Conservation (phyloP, 1,140 invertebrate species). For the Tribolium castaneum region DNA sequence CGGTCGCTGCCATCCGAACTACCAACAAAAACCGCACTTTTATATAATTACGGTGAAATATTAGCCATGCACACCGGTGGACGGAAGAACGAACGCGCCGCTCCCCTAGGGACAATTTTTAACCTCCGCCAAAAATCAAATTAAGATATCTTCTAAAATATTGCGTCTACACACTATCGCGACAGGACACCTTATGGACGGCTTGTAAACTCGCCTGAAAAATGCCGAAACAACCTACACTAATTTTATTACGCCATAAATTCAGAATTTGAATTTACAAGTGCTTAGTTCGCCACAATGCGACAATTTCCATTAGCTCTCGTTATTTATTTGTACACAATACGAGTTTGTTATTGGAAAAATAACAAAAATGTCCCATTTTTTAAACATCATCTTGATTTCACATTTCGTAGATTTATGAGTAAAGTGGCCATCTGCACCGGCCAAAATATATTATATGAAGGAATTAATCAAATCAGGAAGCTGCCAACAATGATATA, state of each 20-base stretch:
- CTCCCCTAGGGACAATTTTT: constrained; percentile 33
- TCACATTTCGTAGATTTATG: neutral
- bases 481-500: neutral
- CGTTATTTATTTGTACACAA: neutral
- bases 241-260: neutral
- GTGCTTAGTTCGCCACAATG: neutral
- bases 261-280: too few species aligned
- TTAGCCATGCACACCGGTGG: neutral
- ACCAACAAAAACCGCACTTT: constrained; percentile 23
- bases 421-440: neutral
- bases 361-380: neutral
- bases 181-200: neutral
- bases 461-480: neutral
- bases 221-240: neutral
- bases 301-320: neutral
- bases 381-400: neutral
- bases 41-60: constrained; percentile 30
- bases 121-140: constrained; percentile 12
- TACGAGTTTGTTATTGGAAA: neutral
- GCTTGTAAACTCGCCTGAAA: neutral
- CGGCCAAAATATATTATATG: neutral
- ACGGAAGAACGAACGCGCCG: neutral
- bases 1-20: neutral
- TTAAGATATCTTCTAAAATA: constrained; percentile 34
- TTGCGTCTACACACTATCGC: constrained; percentile 29